phyloP scores from a whole-genome alignment of 2,797 vertebrate species.

The Argentina silus region DNA sequence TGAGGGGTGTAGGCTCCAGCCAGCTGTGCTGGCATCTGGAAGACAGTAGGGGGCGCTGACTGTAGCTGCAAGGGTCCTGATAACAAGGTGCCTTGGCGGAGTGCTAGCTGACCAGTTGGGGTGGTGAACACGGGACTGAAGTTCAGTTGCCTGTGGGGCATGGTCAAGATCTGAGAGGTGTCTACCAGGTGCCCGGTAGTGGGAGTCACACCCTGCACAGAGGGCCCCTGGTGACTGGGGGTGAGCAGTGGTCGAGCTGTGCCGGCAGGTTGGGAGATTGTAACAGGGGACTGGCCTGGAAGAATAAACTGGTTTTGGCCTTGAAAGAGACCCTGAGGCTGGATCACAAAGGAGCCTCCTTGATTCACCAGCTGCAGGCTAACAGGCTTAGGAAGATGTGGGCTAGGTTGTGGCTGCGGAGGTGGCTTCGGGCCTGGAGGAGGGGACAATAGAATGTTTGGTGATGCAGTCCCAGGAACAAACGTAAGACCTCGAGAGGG shows the following conservation, averaged over 20 bases:
- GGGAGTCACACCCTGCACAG: constrained; percentile 61
- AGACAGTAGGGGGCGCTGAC: constrained; percentile 75
- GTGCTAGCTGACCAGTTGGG: constrained; percentile 75
- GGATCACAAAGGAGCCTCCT: constrained; percentile 80
- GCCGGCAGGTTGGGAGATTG: constrained; percentile 66
- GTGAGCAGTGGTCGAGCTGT: constrained; percentile 67
- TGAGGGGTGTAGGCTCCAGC: constrained; percentile 70
- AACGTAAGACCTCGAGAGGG: constrained; percentile 69
- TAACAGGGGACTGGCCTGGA: constrained; percentile 75
- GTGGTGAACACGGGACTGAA: constrained; percentile 81
- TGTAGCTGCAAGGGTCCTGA: constrained; percentile 80
- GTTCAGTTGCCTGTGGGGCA: constrained; percentile 78
- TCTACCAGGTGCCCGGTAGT: constrained; percentile 74
- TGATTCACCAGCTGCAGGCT: constrained; percentile 82
- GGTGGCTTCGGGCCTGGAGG: constrained; percentile 67
- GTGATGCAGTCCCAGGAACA: constrained; percentile 69
- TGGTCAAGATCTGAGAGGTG: constrained; percentile 77
- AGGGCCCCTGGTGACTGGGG: constrained; percentile 55
- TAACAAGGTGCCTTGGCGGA: constrained; percentile 78
- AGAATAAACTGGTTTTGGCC: constrained; percentile 81
- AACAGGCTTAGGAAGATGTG: constrained; percentile 73
- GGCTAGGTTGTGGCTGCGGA: constrained; percentile 34
- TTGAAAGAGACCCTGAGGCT: constrained; percentile 82
- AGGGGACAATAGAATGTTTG: constrained; percentile 77
- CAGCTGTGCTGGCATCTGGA: constrained; percentile 83